Evolutionary conservation across 2,888 invertebrate species (phyloP).

Genomic region (Xestia sexstrigata): DNA sequence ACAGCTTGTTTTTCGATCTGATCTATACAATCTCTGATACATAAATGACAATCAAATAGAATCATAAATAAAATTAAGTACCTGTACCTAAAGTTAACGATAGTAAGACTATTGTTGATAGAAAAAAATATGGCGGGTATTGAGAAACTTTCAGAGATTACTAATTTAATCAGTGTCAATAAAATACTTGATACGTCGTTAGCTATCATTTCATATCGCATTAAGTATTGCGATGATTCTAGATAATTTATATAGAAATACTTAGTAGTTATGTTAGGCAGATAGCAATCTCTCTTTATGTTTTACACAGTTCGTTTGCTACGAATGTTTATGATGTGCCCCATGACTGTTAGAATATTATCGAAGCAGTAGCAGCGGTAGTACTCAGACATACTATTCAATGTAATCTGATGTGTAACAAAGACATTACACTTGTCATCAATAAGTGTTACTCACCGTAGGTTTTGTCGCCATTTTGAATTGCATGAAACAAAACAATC

Average conservation of each 20-base stretch:
- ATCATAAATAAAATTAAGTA: conserved; percentile 13
- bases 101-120: conserved; percentile 22
- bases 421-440: conserved; percentile 44
- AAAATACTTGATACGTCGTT: conserved; percentile 38
- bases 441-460: conserved; percentile 47
- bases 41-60: conserved; percentile 16
- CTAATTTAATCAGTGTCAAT: conserved; percentile 40
- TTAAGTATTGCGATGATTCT: conserved; percentile 38
- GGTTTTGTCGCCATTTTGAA: conserved; percentile 48
- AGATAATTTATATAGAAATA: conserved; percentile 44
- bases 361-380: conserved; percentile 8
- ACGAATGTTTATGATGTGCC: conserved; percentile 12
- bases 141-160: conserved; percentile 30
- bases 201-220: conserved; percentile 43
- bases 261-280: conserved; percentile 5
- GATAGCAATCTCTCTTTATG: conserved; percentile 20
- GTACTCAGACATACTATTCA: conserved; percentile 9
- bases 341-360: neutral
- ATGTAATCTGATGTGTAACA: conserved; percentile 24
- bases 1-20: conserved; percentile 14
- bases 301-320: conserved; percentile 27
- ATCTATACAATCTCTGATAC: conserved; percentile 10
- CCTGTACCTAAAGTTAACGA: conserved; percentile 1
- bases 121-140: conserved; percentile 11
- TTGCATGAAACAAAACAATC: conserved; percentile 63